A percentile compares a stretch with the other conserved stretches of the same genome.
Evolutionary conservation across 2,888 invertebrate species (phyloP).

Genomic region (Craniophora ligustri): DNA sequence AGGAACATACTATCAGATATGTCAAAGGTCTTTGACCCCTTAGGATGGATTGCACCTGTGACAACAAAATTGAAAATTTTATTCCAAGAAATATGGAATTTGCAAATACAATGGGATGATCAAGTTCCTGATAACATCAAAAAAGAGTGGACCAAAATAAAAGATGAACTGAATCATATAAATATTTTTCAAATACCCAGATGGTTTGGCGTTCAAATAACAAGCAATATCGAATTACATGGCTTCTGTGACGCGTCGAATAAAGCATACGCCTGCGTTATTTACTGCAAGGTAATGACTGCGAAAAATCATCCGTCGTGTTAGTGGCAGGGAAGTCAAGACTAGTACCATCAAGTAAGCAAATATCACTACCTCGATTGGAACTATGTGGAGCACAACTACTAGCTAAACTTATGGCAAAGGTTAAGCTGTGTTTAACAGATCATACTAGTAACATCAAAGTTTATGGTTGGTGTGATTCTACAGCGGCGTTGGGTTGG

Average conservation of each 20-base stretch:
- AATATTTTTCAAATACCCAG: slow-evolving; percentile 10
- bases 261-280: background rate
- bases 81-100: slow-evolving; percentile 23
- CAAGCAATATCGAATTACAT: slow-evolving; percentile 4
- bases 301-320: background rate
- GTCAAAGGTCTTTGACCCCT: slow-evolving; percentile 35
- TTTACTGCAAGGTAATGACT: background rate
- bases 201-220: background rate
- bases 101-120: slow-evolving; percentile 18
- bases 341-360: slow-evolving; percentile 11
- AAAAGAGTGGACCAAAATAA: slow-evolving; percentile 16
- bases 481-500: slow-evolving; percentile 12
- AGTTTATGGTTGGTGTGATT: slow-evolving; percentile 19
- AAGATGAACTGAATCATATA: slow-evolving; percentile 1
- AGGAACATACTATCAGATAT: slow-evolving; percentile 27
- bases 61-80: slow-evolving; percentile 29
- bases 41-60: slow-evolving; percentile 34
- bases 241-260: slow-evolving; percentile 10
- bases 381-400: slow-evolving; percentile 3
- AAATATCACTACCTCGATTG: slow-evolving; percentile 15
- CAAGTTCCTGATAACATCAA: slow-evolving; percentile 3
- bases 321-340: slow-evolving; percentile 17
- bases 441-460: slow-evolving; percentile 2
- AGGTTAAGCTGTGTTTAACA: slow-evolving; percentile 6
- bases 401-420: slow-evolving; percentile 14